Base-by-base conservation (phyloP, 2,113 vertebrate genomes). In the Cololabis saira region DNA sequence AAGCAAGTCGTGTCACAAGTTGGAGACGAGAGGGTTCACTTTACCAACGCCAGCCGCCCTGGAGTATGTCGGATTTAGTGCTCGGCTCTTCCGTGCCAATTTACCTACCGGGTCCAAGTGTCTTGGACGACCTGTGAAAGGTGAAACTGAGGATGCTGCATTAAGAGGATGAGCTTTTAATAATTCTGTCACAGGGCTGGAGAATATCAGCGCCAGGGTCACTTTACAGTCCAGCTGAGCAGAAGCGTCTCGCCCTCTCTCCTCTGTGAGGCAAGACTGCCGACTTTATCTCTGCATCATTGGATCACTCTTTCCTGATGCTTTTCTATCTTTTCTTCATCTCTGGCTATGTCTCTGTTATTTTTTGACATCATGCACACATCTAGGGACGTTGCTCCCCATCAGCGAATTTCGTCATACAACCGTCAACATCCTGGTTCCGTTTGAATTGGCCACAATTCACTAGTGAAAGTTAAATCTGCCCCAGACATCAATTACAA, bases 101-200 rank as follows among this genome's bases (percentile, higher is more conserved):
- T 71, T 64, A 87, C 74, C 76, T 84, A 69, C 68, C 61, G 63
- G 62, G 18, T n/a, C n/a, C 59, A 17, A 78, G 71, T 75, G 61
- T 75, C 68, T 87, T 64, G 12, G 61, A 82, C 77, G 68, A 81
- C 67, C 70, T 57, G 76, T 71, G 90, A 88, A 91, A 93, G 74
- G 61, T 52, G 86, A 93, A 77, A 90, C 90, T 70, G 60, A 58
- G 76, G 74, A 87, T 83, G 80, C 72, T 84, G 80, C 84, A 87
- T 90, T 92, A 89, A 82, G 87, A 89, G 74, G 85, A 92, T 91
- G 87, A 90, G 90, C 83, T 85, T 84, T 92, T 89, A 90, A 92
- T 87, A 93, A 90, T 92, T 91, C 87, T 91, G 87, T 90, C 83
- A 86, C 80, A 69, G 67, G 74, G 78, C 76, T 48, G 69, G 67